Conservation (phyloP, 2,888 invertebrate genomes). For the Ditula angustiorana region DNA sequence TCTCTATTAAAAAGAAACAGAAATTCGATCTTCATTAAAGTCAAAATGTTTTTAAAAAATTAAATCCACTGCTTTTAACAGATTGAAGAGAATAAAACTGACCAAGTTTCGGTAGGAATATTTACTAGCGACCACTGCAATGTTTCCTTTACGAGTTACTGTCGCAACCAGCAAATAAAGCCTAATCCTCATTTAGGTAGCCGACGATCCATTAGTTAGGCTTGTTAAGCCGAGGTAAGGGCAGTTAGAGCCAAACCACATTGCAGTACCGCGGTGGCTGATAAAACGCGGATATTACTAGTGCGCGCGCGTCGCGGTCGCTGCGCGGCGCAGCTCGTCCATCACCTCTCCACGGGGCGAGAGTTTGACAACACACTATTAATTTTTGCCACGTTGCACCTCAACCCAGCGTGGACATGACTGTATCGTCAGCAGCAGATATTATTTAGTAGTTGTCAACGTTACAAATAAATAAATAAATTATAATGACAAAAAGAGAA, state of each 20-base stretch:
- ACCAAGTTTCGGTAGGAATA: too few species aligned
- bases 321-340: slow-evolving; percentile 59
- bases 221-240: slow-evolving; percentile 27
- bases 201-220: slow-evolving; percentile 32
- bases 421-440: too few species aligned
- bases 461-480: too few species aligned
- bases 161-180: slow-evolving; percentile 10
- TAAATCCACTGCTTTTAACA: too few species aligned
- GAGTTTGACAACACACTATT: slow-evolving; percentile 35
- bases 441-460: too few species aligned
- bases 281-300: slow-evolving; percentile 79
- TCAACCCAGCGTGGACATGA: not conserved
- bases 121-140: not conserved
- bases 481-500: too few species aligned
- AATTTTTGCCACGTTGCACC: slow-evolving; percentile 32
- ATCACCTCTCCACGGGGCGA: slow-evolving; percentile 59
- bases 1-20: not conserved
- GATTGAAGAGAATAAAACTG: too few species aligned
- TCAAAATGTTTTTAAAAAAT: too few species aligned
- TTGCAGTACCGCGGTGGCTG: slow-evolving; percentile 65
- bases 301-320: slow-evolving; percentile 61
- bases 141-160: not conserved
- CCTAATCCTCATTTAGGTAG: slow-evolving; percentile 33
- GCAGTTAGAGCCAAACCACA: slow-evolving; percentile 45
- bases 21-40: too few species aligned